Base-by-base conservation (phyloP, 2,797 vertebrate genomes). In the Limnodromus scolopaceus region DNA sequence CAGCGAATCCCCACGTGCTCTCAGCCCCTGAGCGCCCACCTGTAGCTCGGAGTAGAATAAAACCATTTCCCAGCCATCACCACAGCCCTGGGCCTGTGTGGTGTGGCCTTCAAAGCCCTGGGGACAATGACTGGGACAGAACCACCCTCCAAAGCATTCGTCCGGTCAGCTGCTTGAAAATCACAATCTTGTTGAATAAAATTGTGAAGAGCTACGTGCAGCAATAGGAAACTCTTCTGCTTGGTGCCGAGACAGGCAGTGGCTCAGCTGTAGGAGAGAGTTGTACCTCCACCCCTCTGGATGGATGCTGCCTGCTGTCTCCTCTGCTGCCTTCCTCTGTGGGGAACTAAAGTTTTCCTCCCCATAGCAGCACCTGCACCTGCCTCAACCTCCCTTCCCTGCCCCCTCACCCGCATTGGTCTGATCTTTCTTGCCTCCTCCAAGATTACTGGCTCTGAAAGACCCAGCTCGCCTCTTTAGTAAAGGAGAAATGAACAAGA, bases 181-280 rank as follows among this genome's bases (percentile, higher is more conserved):
- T n/a, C 32, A 49, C 4, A 1, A 10, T 16, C 32, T 20, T 1
- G 0, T 12, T 39, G 30, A 41, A 28, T 30, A 30, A 46, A 77
- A 38, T 0, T 28, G 45, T 4, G 25, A 22, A 51, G 36, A 49
- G 32, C 25, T 65, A 15, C 2, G 4, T 23, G 54, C 57, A 86
- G 53, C 36, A 36, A 7, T 2, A 23, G 51, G 69, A 39, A 74
- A 30, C 22, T n/a, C 6, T 51, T 70, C 39, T 2, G 0, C 36
- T 19, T 20, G 36, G 69, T 58, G 72, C 72, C 8, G 24, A 51
- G 82, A 30, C 34, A 22, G 28, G 65, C 45, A 68, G 63, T 38
- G 46, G 58, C 23, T 72, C 58, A 60, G 39, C 39, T 27, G 18
- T 27, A 18, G 2, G 7, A 13, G 19, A 19, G 17, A 3, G 5